These are phyloP conservation scores for Ellobium chinense DNA, from an alignment of 2,888 invertebrate species.

Conservation along the genomic window DNA sequence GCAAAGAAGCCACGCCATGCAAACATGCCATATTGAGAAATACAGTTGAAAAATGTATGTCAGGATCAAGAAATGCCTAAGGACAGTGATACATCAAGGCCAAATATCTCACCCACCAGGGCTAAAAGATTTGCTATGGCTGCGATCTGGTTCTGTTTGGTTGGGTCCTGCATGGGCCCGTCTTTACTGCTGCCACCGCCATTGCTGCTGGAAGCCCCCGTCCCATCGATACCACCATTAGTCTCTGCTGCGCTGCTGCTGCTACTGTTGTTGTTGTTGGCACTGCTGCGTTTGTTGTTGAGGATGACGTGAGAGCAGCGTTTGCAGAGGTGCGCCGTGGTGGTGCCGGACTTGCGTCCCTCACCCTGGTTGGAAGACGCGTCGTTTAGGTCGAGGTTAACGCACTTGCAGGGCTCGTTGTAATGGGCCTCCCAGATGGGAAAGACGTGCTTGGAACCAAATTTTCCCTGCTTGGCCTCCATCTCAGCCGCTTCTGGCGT, in stretches of 20 bases:
- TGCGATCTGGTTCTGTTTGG: constrained; percentile 33
- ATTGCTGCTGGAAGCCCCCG: neutral
- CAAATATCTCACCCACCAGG: constrained; percentile 26
- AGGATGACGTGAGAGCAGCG: constrained; percentile 8
- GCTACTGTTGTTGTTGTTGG: constrained; percentile 25
- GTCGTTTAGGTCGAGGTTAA: neutral
- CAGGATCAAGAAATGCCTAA: too few species aligned
- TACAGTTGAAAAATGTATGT: too few species aligned
- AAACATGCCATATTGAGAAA: neutral
- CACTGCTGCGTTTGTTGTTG: neutral
- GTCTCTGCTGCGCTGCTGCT: neutral
- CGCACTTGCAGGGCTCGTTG: constrained; percentile 13
- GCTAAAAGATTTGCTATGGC: constrained; percentile 49
- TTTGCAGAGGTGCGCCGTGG: neutral
- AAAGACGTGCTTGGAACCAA: constrained; percentile 37
- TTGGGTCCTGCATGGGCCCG: neutral
- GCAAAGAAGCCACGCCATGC: neutral
- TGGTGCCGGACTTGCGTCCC: neutral
- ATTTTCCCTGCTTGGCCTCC: constrained; percentile 35
- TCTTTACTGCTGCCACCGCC: neutral
- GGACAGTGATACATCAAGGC: too few species aligned
- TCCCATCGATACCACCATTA: neutral
- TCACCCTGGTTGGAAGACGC: neutral
- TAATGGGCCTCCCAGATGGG: constrained; percentile 48
- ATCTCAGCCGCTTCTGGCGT: constrained; percentile 43